phyloP scores from a whole-genome alignment of 2,888 invertebrate species.

The Lottia scabra region DNA sequence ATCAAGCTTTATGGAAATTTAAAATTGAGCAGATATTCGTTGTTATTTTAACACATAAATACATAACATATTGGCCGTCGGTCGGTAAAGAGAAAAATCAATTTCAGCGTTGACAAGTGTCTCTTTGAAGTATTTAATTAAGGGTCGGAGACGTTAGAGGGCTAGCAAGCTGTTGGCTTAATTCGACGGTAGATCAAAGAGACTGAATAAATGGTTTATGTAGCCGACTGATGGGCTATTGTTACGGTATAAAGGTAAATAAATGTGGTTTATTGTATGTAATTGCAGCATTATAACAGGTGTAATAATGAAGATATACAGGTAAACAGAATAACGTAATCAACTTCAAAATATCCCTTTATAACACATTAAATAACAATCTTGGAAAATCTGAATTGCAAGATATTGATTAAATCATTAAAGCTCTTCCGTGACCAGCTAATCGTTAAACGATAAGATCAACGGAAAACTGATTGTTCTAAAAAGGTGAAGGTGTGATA shows the following conservation, averaged over 20 bases:
- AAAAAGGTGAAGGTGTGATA: too few species aligned
- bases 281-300: not conserved
- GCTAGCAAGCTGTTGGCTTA: not conserved
- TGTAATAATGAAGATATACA: not conserved
- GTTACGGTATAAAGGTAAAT: not conserved
- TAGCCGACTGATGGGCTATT: not conserved
- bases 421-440: too few species aligned
- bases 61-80: too few species aligned
- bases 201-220: not conserved
- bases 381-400: too few species aligned
- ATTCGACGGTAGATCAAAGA: not conserved
- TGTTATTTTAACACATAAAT: too few species aligned
- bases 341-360: not conserved
- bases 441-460: too few species aligned
- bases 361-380: too few species aligned
- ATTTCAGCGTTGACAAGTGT: not conserved
- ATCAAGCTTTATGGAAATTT: too few species aligned
- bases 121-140: constrained; percentile 4
- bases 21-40: too few species aligned
- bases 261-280: constrained; percentile 1
- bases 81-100: not conserved
- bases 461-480: too few species aligned
- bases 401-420: too few species aligned
- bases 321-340: not conserved
- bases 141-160: not conserved